Conservation (phyloP, 2,888 invertebrate species). For the Dendrolimus pini region DNA sequence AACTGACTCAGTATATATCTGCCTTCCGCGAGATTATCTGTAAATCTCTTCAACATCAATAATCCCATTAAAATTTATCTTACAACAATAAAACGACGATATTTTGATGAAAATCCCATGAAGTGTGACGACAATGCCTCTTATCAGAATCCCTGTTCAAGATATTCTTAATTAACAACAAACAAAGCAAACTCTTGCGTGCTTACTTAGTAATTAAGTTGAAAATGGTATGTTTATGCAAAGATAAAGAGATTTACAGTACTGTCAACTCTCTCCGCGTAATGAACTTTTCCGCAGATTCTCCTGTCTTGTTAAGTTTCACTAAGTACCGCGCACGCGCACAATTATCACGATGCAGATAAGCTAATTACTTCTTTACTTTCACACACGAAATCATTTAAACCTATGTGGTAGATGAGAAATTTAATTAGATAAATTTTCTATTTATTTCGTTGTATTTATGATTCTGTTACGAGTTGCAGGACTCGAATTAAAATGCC, state of each 20-base stretch:
- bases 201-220: constrained; percentile 13
- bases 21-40: not conserved
- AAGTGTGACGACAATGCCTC: constrained; percentile 3
- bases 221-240: constrained; percentile 13
- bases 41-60: not conserved
- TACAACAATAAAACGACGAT: not conserved
- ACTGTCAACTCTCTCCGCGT: constrained; percentile 18
- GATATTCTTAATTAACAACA: constrained; percentile 9
- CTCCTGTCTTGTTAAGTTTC: not conserved
- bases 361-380: not conserved
- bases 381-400: not conserved
- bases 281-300: constrained; percentile 18
- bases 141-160: constrained; percentile 6
- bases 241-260: constrained; percentile 21
- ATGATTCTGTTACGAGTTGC: too few relatives aligned
- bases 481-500: too few relatives aligned
- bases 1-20: not conserved
- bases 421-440: not conserved
- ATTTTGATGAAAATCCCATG: not conserved
- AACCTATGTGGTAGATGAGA: not conserved
- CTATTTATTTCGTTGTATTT: not conserved
- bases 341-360: not conserved
- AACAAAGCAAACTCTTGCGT: constrained; percentile 3
- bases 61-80: not conserved
- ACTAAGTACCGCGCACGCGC: not conserved